Percentiles rank a stretch among this genome's conserved stretches.
These are phyloP conservation scores for Sebastiscus tertius DNA, from an alignment of 2,797 vertebrate species.

Conservation along the genomic window DNA sequence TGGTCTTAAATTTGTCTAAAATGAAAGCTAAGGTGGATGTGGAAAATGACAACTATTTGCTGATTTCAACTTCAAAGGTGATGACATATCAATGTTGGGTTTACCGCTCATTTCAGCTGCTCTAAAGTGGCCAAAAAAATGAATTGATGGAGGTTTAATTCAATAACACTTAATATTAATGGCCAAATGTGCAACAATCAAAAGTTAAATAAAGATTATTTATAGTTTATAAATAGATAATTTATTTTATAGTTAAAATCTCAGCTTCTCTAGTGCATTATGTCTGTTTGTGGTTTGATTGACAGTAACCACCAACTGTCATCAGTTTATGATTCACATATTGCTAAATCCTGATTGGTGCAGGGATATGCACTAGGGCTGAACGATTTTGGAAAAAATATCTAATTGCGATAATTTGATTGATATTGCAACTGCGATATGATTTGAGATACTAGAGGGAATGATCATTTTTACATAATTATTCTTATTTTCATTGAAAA, in stretches of 20 bases:
- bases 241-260: not conserved
- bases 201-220: not conserved
- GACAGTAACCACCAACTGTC: not conserved
- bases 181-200: not conserved
- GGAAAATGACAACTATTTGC: not conserved
- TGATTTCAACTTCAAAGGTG: not conserved
- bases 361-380: not conserved
- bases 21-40: not conserved
- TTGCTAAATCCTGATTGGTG: not conserved
- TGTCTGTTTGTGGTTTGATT: not conserved
- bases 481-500: no score
- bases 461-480: no score
- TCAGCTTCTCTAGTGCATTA: not conserved
- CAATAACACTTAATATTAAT: not conserved
- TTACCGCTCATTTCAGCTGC: not conserved
- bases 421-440: no score
- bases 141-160: not conserved
- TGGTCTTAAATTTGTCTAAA: not conserved
- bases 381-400: no score
- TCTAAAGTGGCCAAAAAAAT: not conserved
- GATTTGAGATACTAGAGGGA: no score
- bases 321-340: not conserved
- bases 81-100: not conserved
- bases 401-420: no score
- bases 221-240: not conserved